Conservation (phyloP, 2,797 vertebrate species). For the Jordanella pulchra region DNA sequence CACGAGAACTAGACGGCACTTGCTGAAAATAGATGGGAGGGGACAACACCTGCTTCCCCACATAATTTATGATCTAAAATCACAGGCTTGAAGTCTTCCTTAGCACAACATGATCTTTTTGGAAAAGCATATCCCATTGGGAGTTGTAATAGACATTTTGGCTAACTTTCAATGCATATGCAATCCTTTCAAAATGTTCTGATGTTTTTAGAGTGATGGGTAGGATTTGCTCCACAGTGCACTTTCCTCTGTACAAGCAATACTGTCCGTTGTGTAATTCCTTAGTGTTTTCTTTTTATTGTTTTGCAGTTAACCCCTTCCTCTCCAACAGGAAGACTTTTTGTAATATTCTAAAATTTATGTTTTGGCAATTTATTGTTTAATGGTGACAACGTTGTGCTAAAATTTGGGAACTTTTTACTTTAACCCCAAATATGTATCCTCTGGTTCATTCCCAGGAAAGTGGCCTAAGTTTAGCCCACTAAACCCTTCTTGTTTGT, state of each 20-base stretch:
- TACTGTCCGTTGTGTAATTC: background rate
- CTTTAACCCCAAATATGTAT: no score
- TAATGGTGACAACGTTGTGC: background rate
- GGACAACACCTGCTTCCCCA: background rate
- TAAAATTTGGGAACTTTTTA: background rate
- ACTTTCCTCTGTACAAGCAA: background rate
- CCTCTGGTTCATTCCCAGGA: background rate
- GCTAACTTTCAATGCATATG: background rate
- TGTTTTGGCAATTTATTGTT: background rate
- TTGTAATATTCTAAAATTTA: background rate
- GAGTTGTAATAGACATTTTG: background rate
- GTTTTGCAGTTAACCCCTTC: background rate
- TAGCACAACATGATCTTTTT: constrained; percentile 1
- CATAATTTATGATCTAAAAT: background rate
- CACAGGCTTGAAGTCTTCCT: background rate
- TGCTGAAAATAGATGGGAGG: background rate
- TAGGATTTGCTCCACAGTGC: background rate
- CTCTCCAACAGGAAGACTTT: background rate
- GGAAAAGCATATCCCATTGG: background rate
- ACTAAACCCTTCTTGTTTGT: background rate
- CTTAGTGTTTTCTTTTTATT: background rate
- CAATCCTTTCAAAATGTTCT: background rate
- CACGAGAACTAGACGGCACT: background rate
- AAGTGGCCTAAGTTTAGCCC: background rate
- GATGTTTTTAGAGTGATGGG: background rate